Percentiles rank a stretch among this genome's conserved stretches.
Evolutionary conservation across 1,140 invertebrate genomes (phyloP).

Genomic region (Magallana gigas): DNA sequence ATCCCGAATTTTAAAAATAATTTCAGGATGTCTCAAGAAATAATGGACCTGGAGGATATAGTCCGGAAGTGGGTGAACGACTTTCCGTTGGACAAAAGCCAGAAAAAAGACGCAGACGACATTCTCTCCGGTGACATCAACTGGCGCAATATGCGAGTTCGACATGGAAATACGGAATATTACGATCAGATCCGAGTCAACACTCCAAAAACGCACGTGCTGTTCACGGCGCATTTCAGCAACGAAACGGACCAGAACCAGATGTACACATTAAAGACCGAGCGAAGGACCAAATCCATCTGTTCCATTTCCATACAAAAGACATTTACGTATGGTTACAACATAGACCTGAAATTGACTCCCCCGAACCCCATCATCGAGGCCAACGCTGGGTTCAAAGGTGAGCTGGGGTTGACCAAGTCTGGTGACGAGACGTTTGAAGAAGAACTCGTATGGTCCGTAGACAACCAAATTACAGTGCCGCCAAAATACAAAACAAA

Average conservation of each 20-base stretch:
- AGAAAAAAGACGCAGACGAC: conserved; percentile 69
- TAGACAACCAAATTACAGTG: conserved; percentile 80
- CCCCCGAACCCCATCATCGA: conserved; percentile 79
- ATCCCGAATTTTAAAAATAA: neutral
- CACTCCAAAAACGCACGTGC: conserved; percentile 69
- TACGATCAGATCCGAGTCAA: conserved; percentile 58
- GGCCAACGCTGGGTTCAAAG: conserved; percentile 80
- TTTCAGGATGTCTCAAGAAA: conserved; percentile 62
- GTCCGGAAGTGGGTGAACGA: conserved; percentile 66
- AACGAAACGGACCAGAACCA: conserved; percentile 72
- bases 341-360: conserved; percentile 65
- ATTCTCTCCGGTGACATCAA: conserved; percentile 67
- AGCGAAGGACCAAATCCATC: conserved; percentile 72
- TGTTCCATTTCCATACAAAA: conserved; percentile 68
- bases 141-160: conserved; percentile 66
- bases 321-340: conserved; percentile 68
- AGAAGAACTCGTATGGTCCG: conserved; percentile 80
- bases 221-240: conserved; percentile 72
- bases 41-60: conserved; percentile 70
- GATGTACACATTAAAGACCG: conserved; percentile 71
- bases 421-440: conserved; percentile 78
- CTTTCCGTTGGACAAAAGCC: conserved; percentile 66
- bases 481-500: conserved; percentile 78
- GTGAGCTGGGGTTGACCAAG: conserved; percentile 79
- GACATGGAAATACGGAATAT: conserved; percentile 69